Evolutionary conservation across 1,140 invertebrate species (phyloP).

Genomic region (Drosophila murphyi): DNA sequence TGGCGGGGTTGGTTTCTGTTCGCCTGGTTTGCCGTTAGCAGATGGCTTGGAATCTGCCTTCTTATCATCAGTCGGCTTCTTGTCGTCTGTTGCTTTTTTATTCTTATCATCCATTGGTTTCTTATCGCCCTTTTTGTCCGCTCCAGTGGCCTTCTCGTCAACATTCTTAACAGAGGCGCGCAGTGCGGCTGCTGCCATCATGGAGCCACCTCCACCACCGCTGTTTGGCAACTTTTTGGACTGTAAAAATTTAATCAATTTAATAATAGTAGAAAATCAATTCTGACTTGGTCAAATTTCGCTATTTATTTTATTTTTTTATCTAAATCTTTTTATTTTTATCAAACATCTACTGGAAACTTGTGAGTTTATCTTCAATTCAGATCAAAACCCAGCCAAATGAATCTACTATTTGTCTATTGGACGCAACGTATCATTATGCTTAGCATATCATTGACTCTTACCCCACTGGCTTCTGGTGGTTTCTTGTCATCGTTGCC

Average conservation of each 20-base stretch:
- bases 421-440: too few relatives aligned
- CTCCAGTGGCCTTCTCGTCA: conserved; percentile 47
- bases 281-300: too few relatives aligned
- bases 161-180: conserved; percentile 70
- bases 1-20: conserved; percentile 49
- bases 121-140: conserved; percentile 20
- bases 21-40: conserved; percentile 40
- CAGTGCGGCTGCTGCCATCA: conserved; percentile 61
- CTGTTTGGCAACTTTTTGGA: conserved; percentile 43
- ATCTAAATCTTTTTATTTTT: too few relatives aligned
- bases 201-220: conserved; percentile 32
- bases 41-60: conserved; percentile 23
- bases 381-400: too few relatives aligned
- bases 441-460: background rate
- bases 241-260: conserved; percentile 18
- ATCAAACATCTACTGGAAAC: too few relatives aligned
- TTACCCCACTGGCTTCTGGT: conserved; percentile 52
- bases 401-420: too few relatives aligned
- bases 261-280: background rate
- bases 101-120: conserved; percentile 30
- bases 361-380: too few relatives aligned
- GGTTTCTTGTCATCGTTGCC: conserved; percentile 44
- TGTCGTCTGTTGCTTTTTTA: conserved; percentile 54
- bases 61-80: conserved; percentile 39
- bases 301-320: too few relatives aligned